Conservation (phyloP, 2,113 vertebrate species). For the Microtus montanus region DNA sequence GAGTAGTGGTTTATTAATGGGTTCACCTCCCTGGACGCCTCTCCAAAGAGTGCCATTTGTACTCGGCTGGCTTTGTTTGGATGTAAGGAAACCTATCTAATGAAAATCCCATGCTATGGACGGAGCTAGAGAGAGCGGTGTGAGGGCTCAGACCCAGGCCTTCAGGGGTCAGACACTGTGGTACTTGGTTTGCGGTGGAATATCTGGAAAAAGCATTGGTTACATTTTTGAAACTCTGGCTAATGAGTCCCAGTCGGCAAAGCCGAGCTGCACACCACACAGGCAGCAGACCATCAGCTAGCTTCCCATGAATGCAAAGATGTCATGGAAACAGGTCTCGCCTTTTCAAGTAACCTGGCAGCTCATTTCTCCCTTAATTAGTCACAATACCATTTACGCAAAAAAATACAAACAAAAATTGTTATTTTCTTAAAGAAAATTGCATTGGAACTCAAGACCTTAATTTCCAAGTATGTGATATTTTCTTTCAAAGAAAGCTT, state of each 20-base stretch:
- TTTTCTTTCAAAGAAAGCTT: conserved; percentile 1
- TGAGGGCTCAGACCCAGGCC: conserved; percentile 62
- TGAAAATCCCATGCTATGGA: conserved; percentile 64
- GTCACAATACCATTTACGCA: conserved; percentile 29
- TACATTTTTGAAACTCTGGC: conserved; percentile 77
- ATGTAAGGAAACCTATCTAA: conserved; percentile 43
- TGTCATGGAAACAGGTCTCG: conserved; percentile 41
- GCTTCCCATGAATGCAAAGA: conserved; percentile 57
- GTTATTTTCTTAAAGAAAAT: conserved; percentile 60
- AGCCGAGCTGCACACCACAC: conserved; percentile 66
- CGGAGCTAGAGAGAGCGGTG: conserved; percentile 17
- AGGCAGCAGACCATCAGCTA: conserved; percentile 79
- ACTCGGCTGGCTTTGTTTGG: background rate
- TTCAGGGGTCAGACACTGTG: conserved; percentile 47
- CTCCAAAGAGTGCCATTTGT: conserved; percentile 28
- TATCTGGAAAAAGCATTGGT: conserved; percentile 77
- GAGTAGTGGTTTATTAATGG: conserved; percentile 47
- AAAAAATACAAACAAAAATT: conserved; percentile 47
- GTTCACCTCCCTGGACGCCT: background rate
- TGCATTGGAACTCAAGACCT: conserved; percentile 7
- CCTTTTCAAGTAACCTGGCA: conserved; percentile 66
- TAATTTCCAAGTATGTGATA: conserved; percentile 56
- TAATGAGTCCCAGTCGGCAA: conserved; percentile 75
- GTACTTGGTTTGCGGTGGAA: conserved; percentile 65
- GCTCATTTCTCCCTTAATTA: conserved; percentile 66